Conservation (phyloP, 2,888 invertebrate species). For the Candidula unifasciata region DNA sequence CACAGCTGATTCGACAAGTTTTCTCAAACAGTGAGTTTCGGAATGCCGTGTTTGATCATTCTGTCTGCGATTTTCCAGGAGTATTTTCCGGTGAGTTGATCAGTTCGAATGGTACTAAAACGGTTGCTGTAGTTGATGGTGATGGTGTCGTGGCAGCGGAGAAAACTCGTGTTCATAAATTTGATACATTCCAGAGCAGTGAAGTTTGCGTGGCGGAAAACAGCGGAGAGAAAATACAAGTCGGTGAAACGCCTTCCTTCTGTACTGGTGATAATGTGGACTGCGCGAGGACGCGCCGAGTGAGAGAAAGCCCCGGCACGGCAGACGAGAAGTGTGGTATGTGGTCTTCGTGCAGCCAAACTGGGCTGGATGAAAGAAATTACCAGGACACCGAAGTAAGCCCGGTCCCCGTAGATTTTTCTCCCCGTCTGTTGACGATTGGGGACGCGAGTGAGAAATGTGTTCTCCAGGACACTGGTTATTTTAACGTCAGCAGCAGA, state of each 20-base stretch:
- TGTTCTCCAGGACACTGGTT: not conserved
- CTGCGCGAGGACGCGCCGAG: not conserved
- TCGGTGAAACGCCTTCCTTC: not conserved
- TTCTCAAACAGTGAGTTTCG: no score
- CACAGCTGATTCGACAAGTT: no score
- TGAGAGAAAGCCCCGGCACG: not conserved
- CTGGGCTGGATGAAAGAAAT: conserved; percentile 13
- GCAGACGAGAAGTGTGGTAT: not conserved
- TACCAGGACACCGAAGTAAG: not conserved
- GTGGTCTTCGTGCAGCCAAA: not conserved
- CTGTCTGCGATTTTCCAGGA: no score
- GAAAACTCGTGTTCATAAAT: not conserved
- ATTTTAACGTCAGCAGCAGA: not conserved
- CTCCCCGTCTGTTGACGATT: not conserved
- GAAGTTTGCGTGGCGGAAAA: not conserved
- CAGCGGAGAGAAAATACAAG: not conserved
- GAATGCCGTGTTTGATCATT: no score
- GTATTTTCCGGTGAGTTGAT: no score
- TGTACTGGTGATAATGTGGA: not conserved
- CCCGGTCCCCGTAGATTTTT: not conserved
- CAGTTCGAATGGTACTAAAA: not conserved
- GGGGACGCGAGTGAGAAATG: not conserved
- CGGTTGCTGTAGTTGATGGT: not conserved
- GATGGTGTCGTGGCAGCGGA: not conserved
- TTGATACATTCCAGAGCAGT: not conserved